phyloP scores from a whole-genome alignment of 2,888 invertebrate species.

The Latheticus oryzae region DNA sequence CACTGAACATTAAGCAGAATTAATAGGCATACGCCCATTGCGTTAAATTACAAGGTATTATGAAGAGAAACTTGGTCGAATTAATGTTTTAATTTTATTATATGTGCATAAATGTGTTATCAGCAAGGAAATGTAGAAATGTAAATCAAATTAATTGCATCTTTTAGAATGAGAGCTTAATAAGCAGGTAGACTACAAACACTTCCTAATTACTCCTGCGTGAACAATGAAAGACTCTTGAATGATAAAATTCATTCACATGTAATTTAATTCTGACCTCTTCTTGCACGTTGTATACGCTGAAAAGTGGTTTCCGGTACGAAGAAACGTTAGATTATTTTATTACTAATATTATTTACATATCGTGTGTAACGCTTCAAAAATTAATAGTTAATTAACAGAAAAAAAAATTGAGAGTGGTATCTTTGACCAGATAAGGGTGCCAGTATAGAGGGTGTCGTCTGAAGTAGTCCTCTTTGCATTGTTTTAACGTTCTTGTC shows the following conservation, averaged over 20 bases:
- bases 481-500: slow-evolving; percentile 62
- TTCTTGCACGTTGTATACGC: slow-evolving; percentile 40
- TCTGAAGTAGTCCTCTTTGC: slow-evolving; percentile 54
- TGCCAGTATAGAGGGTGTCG: slow-evolving; percentile 53
- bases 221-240: slow-evolving; percentile 49
- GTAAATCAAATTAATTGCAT: slow-evolving; percentile 50
- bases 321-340: slow-evolving; percentile 40
- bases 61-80: slow-evolving; percentile 31
- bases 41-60: slow-evolving; percentile 44
- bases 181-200: slow-evolving; percentile 48
- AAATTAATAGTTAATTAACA: slow-evolving; percentile 26
- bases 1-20: slow-evolving; percentile 39
- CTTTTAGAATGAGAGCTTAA: slow-evolving; percentile 47
- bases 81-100: slow-evolving; percentile 40
- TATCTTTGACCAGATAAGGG: slow-evolving; percentile 53
- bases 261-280: slow-evolving; percentile 50
- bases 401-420: slow-evolving; percentile 24
- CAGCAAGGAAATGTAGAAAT: slow-evolving; percentile 47
- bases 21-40: slow-evolving; percentile 37
- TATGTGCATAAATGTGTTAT: slow-evolving; percentile 38
- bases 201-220: slow-evolving; percentile 49
- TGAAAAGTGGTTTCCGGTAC: slow-evolving; percentile 51
- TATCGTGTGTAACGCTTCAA: slow-evolving; percentile 11
- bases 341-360: slow-evolving; percentile 34
- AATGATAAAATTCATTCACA: slow-evolving; percentile 54